Conservation (phyloP, 2,113 vertebrate genomes). For the Turdus rufiventris region DNA sequence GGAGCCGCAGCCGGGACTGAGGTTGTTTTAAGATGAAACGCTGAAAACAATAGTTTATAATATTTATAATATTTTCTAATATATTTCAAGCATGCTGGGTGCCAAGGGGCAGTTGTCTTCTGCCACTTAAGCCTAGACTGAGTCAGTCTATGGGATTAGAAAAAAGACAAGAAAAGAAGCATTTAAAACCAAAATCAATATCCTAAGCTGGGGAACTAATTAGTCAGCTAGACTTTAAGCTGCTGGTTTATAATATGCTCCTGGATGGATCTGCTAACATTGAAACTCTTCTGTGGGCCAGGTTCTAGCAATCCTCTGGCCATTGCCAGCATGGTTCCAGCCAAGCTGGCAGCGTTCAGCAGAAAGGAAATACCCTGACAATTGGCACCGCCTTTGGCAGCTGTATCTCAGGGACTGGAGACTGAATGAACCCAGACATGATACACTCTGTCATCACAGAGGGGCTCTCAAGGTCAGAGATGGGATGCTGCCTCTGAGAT, state of each 20-base stretch:
- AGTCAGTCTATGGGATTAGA: neutral
- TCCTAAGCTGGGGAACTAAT: neutral
- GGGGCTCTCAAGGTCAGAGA: neutral
- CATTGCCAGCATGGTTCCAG: neutral
- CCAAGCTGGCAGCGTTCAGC: neutral
- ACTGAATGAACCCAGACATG: neutral
- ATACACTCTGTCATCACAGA: neutral
- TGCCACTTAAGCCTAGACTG: neutral
- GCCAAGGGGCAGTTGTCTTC: neutral
- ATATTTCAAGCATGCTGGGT: neutral
- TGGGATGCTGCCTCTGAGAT: neutral
- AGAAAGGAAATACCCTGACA: slow-evolving; percentile 14
- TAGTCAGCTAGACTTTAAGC: neutral
- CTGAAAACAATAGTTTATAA: neutral
- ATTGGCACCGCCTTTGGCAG: neutral
- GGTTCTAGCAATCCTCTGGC: slow-evolving; percentile 8
- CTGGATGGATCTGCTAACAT: neutral
- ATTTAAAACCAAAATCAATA: neutral
- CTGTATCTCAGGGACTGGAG: neutral
- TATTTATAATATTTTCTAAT: neutral
- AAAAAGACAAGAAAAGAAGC: neutral
- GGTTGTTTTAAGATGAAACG: neutral
- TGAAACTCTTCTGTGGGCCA: neutral
- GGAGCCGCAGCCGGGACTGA: rapidly evolving
- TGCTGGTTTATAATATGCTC: neutral